Percentiles rank a stretch among this genome's conserved stretches.
Evolutionary conservation across 2,113 vertebrate species (phyloP).

Genomic region (Turnix velox): DNA sequence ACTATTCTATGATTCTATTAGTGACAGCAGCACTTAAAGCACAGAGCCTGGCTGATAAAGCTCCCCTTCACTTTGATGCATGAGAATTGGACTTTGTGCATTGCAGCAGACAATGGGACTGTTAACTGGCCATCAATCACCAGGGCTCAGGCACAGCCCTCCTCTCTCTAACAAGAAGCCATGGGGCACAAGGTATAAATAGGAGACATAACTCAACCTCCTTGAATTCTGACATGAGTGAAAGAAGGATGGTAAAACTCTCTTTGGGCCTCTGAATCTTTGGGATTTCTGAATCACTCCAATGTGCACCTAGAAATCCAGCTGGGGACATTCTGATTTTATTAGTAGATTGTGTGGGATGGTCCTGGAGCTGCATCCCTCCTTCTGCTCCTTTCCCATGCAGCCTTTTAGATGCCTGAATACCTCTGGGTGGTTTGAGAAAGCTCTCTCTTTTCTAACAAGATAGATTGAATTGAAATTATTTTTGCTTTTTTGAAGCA

Average conservation of each 20-base stretch:
- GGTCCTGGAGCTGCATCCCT: not conserved
- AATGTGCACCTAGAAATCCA: not conserved
- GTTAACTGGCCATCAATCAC: conserved; percentile 45
- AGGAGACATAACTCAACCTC: conserved; percentile 26
- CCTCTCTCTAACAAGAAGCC: conserved; percentile 2
- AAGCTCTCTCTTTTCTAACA: not conserved
- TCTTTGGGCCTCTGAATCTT: not conserved
- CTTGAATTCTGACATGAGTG: conserved; percentile 10
- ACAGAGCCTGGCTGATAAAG: not conserved
- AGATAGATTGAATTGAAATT: not conserved
- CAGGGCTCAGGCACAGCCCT: fast-evolving
- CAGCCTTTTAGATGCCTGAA: not conserved
- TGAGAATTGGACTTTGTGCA: conserved; percentile 38
- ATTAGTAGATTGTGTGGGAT: not conserved
- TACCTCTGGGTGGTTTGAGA: not conserved
- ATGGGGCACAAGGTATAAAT: conserved; percentile 36
- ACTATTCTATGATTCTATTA: no score
- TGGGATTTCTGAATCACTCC: not conserved
- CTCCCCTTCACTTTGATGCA: not conserved
- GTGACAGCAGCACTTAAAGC: conserved; percentile 28
- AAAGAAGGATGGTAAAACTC: not conserved
- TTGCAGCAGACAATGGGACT: conserved; percentile 53
- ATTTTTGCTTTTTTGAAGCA: not conserved
- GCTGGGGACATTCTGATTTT: not conserved
- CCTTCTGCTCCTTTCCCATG: not conserved